Evolutionary conservation across 2,113 vertebrate species (phyloP), one percentile per base, ranked within the genome.

Genomic region (Athene cunicularia): DNA sequence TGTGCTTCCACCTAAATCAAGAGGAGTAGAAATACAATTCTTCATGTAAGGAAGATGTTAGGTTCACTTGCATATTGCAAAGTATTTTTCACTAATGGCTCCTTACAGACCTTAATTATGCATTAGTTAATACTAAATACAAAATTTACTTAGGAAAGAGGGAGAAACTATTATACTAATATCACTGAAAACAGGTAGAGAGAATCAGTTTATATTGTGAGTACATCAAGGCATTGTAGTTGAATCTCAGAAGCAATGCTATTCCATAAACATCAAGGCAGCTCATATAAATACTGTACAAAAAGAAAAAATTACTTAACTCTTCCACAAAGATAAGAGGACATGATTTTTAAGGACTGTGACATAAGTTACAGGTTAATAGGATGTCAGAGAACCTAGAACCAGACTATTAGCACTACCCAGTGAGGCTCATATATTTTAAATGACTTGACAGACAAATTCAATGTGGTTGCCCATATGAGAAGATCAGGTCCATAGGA

Each of bases 121-220:
- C 15, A 88, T 33, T 8, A 45, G 19, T 70, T 92, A 68, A 71
- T 86, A 32, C 23, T 64, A 76, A 77, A 76, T 62, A 45, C 12
- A 59, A 80, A 84, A 84, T 77, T 76, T 72, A 74, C 24, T 73
- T 93, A 50, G 32, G n/a, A 59, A 86, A 86, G 27, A 58, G 19
- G 16, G 33, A 86, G 6, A 9, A 94, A 62, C 19, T 43, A 37
- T 37, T 37, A 37, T 37, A 33, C 49, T 58, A 47, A 13, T 37
- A 26, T 37, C 3, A 53, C 8, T 76, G 59, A 70, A 84, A 92
- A 11, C 33, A 37, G 22, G 16, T 45, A 70, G 20, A 80, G 33
- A 88, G 28, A 15, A 52, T 60, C 52, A 49, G 18, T 68, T 79
- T 39, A 62, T 28, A 33, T 24, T 66, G 6, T 60, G 18, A 73